Evolutionary conservation across 2,797 vertebrate genomes (phyloP).

Genomic region (Chelon auratus): DNA sequence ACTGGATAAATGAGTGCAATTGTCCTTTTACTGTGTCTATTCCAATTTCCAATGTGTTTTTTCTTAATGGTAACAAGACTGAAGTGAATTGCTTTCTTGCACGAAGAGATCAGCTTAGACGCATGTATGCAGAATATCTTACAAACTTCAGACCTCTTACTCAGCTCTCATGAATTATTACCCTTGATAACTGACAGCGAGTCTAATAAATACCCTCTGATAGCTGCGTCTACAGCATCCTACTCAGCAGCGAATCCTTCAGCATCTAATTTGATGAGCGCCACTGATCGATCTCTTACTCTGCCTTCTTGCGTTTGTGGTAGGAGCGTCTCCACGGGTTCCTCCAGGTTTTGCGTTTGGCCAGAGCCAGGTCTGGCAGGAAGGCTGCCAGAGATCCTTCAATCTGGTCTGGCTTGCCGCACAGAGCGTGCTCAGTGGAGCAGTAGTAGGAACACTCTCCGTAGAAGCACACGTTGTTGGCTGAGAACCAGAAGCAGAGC

Average conservation of each 20-base stretch:
- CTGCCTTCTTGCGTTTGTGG: slow-evolving; percentile 98
- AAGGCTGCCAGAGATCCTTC: slow-evolving; percentile 97
- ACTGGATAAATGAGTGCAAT: slow-evolving; percentile 4
- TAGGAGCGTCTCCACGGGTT: slow-evolving; percentile 99
- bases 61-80: not conserved
- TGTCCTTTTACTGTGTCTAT: not conserved
- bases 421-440: slow-evolving; percentile 96
- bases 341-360: slow-evolving; percentile 98
- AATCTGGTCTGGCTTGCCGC: slow-evolving; percentile 95
- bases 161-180: slow-evolving; percentile 2
- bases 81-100: slow-evolving; percentile 2
- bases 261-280: not conserved
- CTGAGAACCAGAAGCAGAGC: slow-evolving; percentile 67
- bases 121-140: not conserved
- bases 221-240: not conserved
- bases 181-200: not conserved
- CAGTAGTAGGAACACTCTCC: slow-evolving; percentile 99
- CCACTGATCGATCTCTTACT: slow-evolving; percentile 85
- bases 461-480: slow-evolving; percentile 99
- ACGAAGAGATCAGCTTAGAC: slow-evolving; percentile 3
- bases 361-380: slow-evolving; percentile 94
- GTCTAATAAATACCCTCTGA: slow-evolving; percentile 20
- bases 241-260: not conserved
- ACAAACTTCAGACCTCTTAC: not conserved
- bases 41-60: not conserved